Evolutionary conservation across 2,888 invertebrate species (phyloP), one percentile per base, ranked within the genome.

Genomic region (Spisula subtruncata): DNA sequence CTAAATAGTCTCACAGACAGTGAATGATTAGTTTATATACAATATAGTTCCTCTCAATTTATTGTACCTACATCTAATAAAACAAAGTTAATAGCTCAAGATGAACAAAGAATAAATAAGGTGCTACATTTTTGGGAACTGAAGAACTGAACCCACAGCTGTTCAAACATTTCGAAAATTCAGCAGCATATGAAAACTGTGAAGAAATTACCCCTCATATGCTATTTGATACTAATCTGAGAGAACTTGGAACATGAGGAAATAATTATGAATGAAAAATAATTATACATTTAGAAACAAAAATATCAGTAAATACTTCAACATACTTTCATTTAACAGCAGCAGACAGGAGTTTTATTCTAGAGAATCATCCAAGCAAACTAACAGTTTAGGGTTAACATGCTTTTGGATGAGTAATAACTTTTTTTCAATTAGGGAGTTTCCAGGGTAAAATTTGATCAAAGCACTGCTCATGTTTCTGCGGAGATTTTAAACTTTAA

Each of bases 191-290:
- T n/a, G 25, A 66, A 25, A 25, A 66, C 25, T n/a, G 60, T n/a
- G 60, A 66, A 66, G 60, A n/a, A 41, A 25, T 66, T 25, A 66
- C 25, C n/a, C 25, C 25, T 25, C n/a, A n/a, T n/a, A 25, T 66
- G 60, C 20, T 66, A 66, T 8, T n/a, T 6, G 60, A 66, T 66
- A 25, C 25, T 66, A n/a, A 56, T 56, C 25, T 66, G 6, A 66
- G 60, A 25, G 60, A n/a, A 66, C 60, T 25, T 25, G n/a, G 60
- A 66, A 66, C 60, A 66, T 66, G 25, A 25, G 25, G 60, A 66
- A 66, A 66, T 25, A 25, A 66, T 66, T 25, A 66, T n/a, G 60
- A 66, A 66, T 66, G 60, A 66, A 66, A n/a, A 66, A 66, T 66
- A 66, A 66, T 66, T n/a, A 66, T 25, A 66, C 60, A 25, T 66